phyloP scores from a whole-genome alignment of 2,797 vertebrate species.

The Epinephelus coioides region DNA sequence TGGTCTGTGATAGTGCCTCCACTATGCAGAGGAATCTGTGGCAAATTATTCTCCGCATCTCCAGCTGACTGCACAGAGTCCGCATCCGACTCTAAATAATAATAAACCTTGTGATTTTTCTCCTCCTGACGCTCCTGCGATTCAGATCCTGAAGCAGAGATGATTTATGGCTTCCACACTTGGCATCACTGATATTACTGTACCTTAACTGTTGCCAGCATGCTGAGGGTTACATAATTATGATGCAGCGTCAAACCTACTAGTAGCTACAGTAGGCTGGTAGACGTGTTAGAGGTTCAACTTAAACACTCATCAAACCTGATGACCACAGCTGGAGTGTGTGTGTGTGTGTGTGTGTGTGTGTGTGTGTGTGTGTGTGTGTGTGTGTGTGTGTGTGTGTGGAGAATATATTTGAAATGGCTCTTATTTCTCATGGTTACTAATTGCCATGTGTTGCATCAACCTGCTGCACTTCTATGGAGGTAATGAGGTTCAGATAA shows the following conservation, averaged over 20 bases:
- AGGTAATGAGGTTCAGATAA: background rate
- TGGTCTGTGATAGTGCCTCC: constrained; percentile 77
- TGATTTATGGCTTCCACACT: constrained; percentile 5
- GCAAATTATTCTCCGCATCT: constrained; percentile 61
- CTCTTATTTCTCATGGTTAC: background rate
- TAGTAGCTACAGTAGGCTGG: constrained; percentile 6
- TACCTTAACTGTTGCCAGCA: background rate
- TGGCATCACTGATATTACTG: background rate
- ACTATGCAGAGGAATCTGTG: constrained; percentile 78
- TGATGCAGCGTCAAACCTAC: constrained; percentile 49
- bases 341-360: background rate
- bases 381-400: background rate
- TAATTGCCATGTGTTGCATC: constrained; percentile 26
- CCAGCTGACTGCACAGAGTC: constrained; percentile 13
- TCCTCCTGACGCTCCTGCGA: background rate
- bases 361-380: too few species aligned
- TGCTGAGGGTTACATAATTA: constrained; percentile 66
- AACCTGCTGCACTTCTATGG: background rate
- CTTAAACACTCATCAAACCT: background rate
- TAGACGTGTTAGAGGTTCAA: background rate
- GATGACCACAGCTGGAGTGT: background rate
- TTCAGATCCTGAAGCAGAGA: background rate
- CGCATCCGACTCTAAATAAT: background rate
- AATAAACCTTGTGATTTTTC: background rate
- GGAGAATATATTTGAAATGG: background rate